Base-by-base conservation (phyloP, 2,797 vertebrate species). In the Bucorvus abyssinicus region DNA sequence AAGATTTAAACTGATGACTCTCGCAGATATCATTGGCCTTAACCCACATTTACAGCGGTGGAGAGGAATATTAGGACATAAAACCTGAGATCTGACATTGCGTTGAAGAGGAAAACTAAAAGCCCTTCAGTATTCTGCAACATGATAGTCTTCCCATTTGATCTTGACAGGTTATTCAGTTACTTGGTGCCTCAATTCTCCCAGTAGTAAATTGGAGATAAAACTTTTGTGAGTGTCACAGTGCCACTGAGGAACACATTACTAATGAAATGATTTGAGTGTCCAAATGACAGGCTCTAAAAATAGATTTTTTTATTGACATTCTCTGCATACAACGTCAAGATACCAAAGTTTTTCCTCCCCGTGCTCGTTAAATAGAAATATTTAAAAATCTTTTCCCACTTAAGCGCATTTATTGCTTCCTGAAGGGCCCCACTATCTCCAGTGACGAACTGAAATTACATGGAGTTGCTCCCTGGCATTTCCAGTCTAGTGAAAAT, bases 401-500 rank as follows among this genome's bases (percentile, higher is more conserved):
- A 55, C 19, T 94, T 79, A 52, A 89, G 76, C 3, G 2, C 14
- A 26, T 79, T 89, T 83, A 64, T 17, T 74, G 32, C 52, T 73
- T 68, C 29, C 57, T 69, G 24, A 50, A 74, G 71, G 59, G 52
- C 11, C 36, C 18, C 44, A 6, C 24, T 69, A 16, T 55, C 53
- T 79, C 73, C 75, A 89, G 64, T 50, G 87, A 56, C 57, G 40
- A 56, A 38, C 22, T 61, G 53, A 81, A 94, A 92, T 52, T 44
- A 53, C 47, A 19, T 3, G 64, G 60, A 87, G 60, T 18, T 76
- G 29, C 56, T 85, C 74, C 36, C 18, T 47, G 53, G 49, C 61
- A 47, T 83, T 90, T 75, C 61, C 74, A 94, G 52, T 56, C 53
- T 93, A 69, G 76, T 70, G 94, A 84, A 87, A 96, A 93, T 94